Base-by-base conservation (phyloP, 1,140 invertebrate genomes). In the Pseudomyrmex sp. region DNA sequence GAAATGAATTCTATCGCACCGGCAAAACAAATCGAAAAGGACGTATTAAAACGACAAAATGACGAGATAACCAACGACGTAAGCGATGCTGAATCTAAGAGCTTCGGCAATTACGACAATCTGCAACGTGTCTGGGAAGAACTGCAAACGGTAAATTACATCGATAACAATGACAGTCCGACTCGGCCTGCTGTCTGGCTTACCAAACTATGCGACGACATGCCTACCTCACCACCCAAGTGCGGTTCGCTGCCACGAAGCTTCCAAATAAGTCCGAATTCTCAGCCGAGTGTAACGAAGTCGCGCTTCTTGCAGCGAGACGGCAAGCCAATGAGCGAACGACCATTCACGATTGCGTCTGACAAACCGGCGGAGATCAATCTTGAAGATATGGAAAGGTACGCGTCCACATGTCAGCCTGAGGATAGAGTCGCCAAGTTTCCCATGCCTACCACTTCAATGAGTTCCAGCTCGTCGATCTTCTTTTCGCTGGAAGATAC, bases 171-270 rank as follows among this genome's bases (percentile, higher is more conserved):
- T 65, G 94, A 95, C 69, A 95, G 95, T 85, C 96, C 96, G 0
- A 96, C 94, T 0, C 92, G 93, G n/a, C 95, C 96, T 7, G 95
- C 95, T 0, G 94, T 96, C 0, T 96, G 96, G 96, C 82, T 96
- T 2, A 95, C 95, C n/a, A 95, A 96, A 85, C 93, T 96, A 74
- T 95, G 95, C 69, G 94, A 95, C 70, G 95, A 95, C 75, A 89
- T 96, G 46, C 94, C 94, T 0, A 93, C 91, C 3, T 93, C 92
- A 2, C 92, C 92, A 0, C 95, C 95, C 73, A 98, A 98, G 91
- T 96, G 96, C 58, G 97, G 97, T 20, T 97, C 97, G 0, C 90
- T 98, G 54, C 97, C 97, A 0, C 95, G 97, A 72, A 97, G 97
- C 87, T 97, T 98, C 88, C 93, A 94, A 35, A 94, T 94, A 10